Evolutionary conservation across 2,888 invertebrate genomes (phyloP), one percentile per base, ranked within the genome.

Genomic region (Oscheius onirici): DNA sequence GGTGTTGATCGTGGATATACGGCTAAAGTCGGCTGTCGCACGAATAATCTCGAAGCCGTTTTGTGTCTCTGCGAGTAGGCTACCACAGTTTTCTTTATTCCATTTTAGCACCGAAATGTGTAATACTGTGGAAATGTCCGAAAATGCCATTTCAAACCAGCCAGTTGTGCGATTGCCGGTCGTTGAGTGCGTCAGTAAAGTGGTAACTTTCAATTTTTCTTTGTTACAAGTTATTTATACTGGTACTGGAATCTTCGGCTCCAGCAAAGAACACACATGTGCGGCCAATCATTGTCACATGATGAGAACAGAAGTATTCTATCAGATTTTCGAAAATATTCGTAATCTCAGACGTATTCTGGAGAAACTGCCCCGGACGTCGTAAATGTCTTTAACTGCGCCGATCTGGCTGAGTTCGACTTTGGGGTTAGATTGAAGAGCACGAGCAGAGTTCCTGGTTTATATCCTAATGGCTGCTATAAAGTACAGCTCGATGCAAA

Each of bases 51-150:
- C 24, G 82, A 79, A 26, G 84, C 84, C 15, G 73, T 76, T 28
- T 52, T 84, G 17, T 84, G 84, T 60, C 67, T 84, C n/a, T 84
- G 84, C 80, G 74, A 81, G 83, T 83, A 44, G 67, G 76, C 52
- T 11, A 11, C 11, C 2, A 10, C 1, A 55, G 15, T 8, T 34
- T 28, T 22, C 13, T n/a, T 15, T 15, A 43, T 22, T 17, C 13
- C 15, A n/a, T 28, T 63, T 17, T 28, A 66, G 55, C 15, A 24
- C 28, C 13, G 66, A 66, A 52, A 34, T 52, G 22, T 66, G 55
- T 54, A 80, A 80, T 46, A 70, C 76, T 20, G 69, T 75, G 1
- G 76, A 80, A 26, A 43, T 76, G 54, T 70, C 80, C 3, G 80
- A 80, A 41, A 75, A 75, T 49, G 41, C 71, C 0, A 24, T 74